A percentile compares a stretch with the other conserved stretches of the same genome.
These are phyloP conservation scores for Takifugu rubripes DNA, from an alignment of 2,797 vertebrate genomes.

Conservation along the genomic window DNA sequence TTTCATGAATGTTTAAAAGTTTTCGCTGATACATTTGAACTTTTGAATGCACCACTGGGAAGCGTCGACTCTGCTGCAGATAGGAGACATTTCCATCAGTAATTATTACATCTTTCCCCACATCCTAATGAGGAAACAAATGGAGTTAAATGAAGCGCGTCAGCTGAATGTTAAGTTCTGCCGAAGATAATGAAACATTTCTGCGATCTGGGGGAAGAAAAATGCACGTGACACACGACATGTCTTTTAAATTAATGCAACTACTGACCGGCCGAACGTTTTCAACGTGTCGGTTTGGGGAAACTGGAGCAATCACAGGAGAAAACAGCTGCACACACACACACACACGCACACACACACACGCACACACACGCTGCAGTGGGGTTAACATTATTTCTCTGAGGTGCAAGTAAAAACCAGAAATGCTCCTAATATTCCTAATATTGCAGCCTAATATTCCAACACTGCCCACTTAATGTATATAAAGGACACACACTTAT, in stretches of 20 bases:
- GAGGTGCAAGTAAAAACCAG: slow-evolving; percentile 47
- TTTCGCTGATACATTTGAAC: too few relatives aligned
- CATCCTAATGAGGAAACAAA: slow-evolving; percentile 4
- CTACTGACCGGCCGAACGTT: neutral
- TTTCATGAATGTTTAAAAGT: too few relatives aligned
- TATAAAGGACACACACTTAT: slow-evolving; percentile 52
- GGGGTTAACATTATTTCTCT: slow-evolving; percentile 34
- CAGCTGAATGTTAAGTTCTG: slow-evolving; percentile 7
- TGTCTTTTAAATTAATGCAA: slow-evolving; percentile 8
- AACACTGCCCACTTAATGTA: slow-evolving; percentile 34
- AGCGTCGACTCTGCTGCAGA: too few relatives aligned
- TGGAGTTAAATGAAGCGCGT: neutral
- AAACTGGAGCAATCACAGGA: slow-evolving; percentile 3
- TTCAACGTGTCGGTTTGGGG: slow-evolving; percentile 4
- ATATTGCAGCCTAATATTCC: slow-evolving; percentile 30
- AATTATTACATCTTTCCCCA: too few relatives aligned
- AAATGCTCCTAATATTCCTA: slow-evolving; percentile 15
- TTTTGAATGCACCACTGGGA: too few relatives aligned
- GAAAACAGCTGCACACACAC: neutral
- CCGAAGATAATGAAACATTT: slow-evolving; percentile 10
- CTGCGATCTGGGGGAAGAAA: neutral
- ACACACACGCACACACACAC: too few relatives aligned
- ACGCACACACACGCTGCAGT: too few relatives aligned
- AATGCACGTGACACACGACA: neutral
- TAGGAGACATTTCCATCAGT: too few relatives aligned